Percentiles rank a stretch among this genome's conserved stretches.
These are phyloP conservation scores for Archocentrus centrarchus DNA, from an alignment of 2,113 vertebrate genomes.

Conservation along the genomic window DNA sequence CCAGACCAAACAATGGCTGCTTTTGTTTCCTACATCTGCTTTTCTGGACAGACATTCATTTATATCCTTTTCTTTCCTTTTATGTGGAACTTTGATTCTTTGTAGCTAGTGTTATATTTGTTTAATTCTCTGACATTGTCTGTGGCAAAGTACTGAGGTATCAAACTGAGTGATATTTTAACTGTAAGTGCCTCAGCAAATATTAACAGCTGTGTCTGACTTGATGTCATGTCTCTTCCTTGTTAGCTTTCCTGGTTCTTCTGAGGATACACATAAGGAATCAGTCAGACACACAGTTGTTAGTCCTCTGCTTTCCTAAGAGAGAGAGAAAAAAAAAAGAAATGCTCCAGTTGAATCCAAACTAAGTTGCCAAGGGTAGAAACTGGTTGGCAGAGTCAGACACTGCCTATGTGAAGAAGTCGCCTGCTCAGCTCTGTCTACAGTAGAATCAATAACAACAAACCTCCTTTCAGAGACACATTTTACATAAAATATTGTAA, in stretches of 20 bases:
- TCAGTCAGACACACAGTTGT: slow-evolving; percentile 54
- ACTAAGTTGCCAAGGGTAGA: slow-evolving; percentile 33
- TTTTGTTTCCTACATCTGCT: slow-evolving; percentile 88
- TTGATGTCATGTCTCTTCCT: slow-evolving; percentile 52
- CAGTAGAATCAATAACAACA: slow-evolving; percentile 38
- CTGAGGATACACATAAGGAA: slow-evolving; percentile 60
- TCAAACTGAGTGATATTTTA: slow-evolving; percentile 48
- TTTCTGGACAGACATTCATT: slow-evolving; percentile 67
- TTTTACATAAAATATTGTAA: slow-evolving; percentile 15
- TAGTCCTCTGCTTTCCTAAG: slow-evolving; percentile 29
- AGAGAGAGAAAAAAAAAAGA: slow-evolving; percentile 31
- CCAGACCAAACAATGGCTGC: slow-evolving; percentile 84
- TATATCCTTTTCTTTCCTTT: slow-evolving; percentile 49
- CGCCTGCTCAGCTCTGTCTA: slow-evolving; percentile 39
- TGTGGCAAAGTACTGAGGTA: slow-evolving; percentile 26
- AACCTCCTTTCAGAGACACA: slow-evolving; percentile 19
- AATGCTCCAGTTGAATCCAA: slow-evolving; percentile 38
- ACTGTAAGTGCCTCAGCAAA: slow-evolving; percentile 32
- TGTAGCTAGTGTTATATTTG: slow-evolving; percentile 42
- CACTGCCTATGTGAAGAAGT: slow-evolving; percentile 27
- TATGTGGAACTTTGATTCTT: slow-evolving; percentile 47
- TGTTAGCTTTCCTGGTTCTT: slow-evolving; percentile 44
- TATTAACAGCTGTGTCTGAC: slow-evolving; percentile 45
- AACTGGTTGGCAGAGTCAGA: slow-evolving; percentile 33
- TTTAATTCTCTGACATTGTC: slow-evolving; percentile 27